Evolutionary conservation across 2,888 invertebrate genomes (phyloP).

Genomic region (Physocephala rufipes): DNA sequence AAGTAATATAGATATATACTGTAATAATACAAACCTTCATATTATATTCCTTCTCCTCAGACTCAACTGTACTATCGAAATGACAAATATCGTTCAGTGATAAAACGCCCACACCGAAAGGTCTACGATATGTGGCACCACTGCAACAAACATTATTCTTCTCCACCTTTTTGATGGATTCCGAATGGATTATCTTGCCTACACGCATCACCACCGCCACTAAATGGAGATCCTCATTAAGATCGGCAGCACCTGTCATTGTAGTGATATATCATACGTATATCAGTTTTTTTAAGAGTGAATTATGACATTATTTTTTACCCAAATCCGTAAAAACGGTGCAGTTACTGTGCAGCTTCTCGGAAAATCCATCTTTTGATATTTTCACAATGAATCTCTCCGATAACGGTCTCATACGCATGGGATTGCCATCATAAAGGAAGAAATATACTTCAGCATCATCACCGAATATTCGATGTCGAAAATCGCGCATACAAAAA

Average conservation of each 20-base stretch:
- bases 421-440: slow-evolving; percentile 77
- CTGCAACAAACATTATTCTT: slow-evolving; percentile 51
- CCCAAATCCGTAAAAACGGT: slow-evolving; percentile 83
- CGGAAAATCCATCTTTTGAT: slow-evolving; percentile 89
- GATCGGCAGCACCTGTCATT: slow-evolving; percentile 76
- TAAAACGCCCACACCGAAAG: slow-evolving; percentile 87
- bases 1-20: background rate
- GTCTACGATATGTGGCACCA: slow-evolving; percentile 72
- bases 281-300: slow-evolving; percentile 15
- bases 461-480: slow-evolving; percentile 86
- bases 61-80: slow-evolving; percentile 63
- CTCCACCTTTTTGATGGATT: slow-evolving; percentile 63
- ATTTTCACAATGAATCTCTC: slow-evolving; percentile 90
- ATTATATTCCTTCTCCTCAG: slow-evolving; percentile 80
- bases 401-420: slow-evolving; percentile 80
- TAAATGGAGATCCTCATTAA: slow-evolving; percentile 85
- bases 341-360: slow-evolving; percentile 86
- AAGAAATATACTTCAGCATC: slow-evolving; percentile 90
- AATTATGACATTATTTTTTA: slow-evolving; percentile 56
- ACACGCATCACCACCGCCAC: slow-evolving; percentile 91
- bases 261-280: background rate
- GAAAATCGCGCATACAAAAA: slow-evolving; percentile 89
- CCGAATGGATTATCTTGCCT: slow-evolving; percentile 77
- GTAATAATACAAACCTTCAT: slow-evolving; percentile 69
- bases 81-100: slow-evolving; percentile 78